Evolutionary conservation across 2,888 invertebrate species (phyloP).

Genomic region (Hedya salicella): DNA sequence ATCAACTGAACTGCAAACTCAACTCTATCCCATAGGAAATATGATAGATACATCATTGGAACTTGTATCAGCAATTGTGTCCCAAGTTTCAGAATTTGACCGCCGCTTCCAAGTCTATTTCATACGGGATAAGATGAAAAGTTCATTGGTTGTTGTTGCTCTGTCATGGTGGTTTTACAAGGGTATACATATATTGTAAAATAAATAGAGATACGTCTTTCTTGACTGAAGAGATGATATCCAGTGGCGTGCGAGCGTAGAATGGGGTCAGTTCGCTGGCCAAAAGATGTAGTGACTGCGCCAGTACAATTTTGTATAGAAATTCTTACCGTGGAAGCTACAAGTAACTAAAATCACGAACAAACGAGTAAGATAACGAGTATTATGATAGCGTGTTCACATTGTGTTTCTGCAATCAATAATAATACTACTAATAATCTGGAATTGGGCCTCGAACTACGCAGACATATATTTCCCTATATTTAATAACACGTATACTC

Average conservation of each 20-base stretch:
- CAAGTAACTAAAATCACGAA: no score
- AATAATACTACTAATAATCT: no score
- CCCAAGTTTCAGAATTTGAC: background rate
- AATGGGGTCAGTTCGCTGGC: slow-evolving; percentile 34
- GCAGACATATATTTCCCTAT: no score
- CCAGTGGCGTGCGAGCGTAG: slow-evolving; percentile 14
- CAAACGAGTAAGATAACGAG: no score
- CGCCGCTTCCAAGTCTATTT: slow-evolving; percentile 4
- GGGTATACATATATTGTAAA: background rate
- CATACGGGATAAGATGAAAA: slow-evolving; percentile 1
- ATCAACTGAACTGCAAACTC: background rate
- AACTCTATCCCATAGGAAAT: slow-evolving; percentile 2
- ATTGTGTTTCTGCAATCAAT: no score
- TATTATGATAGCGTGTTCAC: no score
- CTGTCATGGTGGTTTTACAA: background rate
- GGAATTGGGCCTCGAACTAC: no score
- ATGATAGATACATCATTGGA: background rate
- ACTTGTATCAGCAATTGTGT: background rate
- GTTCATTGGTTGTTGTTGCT: slow-evolving; percentile 5
- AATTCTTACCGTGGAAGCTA: no score
- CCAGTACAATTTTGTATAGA: no score
- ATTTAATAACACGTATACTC: no score
- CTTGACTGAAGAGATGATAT: background rate
- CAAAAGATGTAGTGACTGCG: slow-evolving; percentile 18
- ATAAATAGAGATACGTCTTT: background rate